These are phyloP conservation scores for Cyphomyrmex costatus DNA, from an alignment of 1,140 invertebrate species.

Conservation along the genomic window DNA sequence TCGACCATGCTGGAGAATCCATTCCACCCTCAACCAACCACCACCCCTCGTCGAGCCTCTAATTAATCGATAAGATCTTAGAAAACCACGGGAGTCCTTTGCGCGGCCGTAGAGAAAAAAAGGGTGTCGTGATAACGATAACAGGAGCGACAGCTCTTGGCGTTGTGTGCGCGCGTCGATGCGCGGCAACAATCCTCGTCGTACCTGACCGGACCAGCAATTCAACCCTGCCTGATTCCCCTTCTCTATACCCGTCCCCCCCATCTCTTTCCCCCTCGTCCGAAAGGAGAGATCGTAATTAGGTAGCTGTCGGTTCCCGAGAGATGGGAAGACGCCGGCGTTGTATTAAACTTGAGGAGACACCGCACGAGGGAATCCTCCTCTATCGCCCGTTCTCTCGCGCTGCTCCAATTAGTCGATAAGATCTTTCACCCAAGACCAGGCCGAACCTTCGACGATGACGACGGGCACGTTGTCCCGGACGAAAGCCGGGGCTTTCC, in stretches of 20 bases:
- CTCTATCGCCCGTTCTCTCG: constrained; percentile 69
- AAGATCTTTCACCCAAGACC: constrained; percentile 69
- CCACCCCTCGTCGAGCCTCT: constrained; percentile 50
- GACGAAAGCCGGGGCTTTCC: constrained; percentile 57
- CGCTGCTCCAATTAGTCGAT: constrained; percentile 76
- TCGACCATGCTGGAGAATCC: constrained; percentile 34
- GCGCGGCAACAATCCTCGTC: constrained; percentile 19
- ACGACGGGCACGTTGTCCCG: constrained; percentile 37
- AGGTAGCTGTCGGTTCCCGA: constrained; percentile 70
- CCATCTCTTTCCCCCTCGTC: not conserved
- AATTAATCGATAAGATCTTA: constrained; percentile 76
- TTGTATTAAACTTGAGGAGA: constrained; percentile 70
- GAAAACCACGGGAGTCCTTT: constrained; percentile 45
- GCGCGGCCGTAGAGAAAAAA: not conserved
- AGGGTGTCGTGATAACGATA: constrained; percentile 42
- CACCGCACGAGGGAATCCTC: constrained; percentile 63
- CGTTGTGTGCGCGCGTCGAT: constrained; percentile 50
- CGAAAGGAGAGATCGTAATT: constrained; percentile 72
- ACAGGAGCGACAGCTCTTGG: constrained; percentile 63
- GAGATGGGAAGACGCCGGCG: constrained; percentile 64
- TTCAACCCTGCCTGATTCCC: constrained; percentile 31
- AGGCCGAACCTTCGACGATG: constrained; percentile 54
- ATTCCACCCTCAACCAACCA: constrained; percentile 33
- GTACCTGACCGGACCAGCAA: constrained; percentile 57
- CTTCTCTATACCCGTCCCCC: no score